These are phyloP conservation scores for Mormyrus iriodes DNA, from an alignment of 2,113 vertebrate genomes.

Conservation along the genomic window DNA sequence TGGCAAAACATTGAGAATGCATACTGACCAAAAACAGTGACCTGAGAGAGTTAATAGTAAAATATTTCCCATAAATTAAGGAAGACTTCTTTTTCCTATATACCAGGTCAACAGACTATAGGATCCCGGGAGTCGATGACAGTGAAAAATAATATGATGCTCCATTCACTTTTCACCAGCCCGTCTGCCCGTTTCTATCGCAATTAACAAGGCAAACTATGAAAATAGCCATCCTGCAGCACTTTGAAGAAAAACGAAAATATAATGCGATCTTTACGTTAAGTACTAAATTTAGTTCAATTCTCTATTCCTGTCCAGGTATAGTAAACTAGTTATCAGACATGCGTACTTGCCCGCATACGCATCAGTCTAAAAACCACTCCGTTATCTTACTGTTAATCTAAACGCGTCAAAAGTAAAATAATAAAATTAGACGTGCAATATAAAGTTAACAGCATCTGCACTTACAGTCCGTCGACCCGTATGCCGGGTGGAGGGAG, in stretches of 20 bases:
- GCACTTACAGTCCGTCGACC: conserved; percentile 1
- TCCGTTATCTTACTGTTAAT: background rate
- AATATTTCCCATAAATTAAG: background rate
- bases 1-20: background rate
- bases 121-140: background rate
- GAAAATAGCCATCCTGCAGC: background rate
- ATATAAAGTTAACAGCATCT: background rate
- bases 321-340: background rate
- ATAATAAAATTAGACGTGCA: background rate
- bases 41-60: background rate
- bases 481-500: background rate
- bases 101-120: background rate
- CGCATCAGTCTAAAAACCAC: background rate
- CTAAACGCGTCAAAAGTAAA: background rate
- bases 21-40: background rate
- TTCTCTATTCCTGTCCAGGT: background rate
- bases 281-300: background rate
- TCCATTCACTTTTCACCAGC: background rate
- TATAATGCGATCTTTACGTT: background rate
- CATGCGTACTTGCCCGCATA: background rate
- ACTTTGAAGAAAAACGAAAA: background rate
- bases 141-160: background rate
- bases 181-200: background rate
- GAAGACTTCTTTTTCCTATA: background rate
- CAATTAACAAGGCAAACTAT: background rate